phyloP scores from a whole-genome alignment of 1,140 invertebrate species.

The Thalassaphorura encarpata region DNA sequence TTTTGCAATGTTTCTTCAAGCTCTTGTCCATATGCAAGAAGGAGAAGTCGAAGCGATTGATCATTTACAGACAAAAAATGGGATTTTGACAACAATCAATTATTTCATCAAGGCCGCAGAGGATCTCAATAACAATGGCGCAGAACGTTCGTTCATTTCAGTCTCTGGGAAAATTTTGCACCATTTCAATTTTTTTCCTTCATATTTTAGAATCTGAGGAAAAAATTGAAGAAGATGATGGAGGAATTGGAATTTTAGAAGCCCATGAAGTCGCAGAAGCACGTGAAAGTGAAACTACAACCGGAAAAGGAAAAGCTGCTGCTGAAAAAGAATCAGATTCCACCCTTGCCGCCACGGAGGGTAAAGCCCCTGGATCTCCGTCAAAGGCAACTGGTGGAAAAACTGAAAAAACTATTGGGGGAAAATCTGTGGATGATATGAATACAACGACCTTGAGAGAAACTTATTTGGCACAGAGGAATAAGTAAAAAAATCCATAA shows the following conservation, averaged over 20 bases:
- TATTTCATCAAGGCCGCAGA: slow-evolving; percentile 19
- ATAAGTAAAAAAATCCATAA: slow-evolving; percentile 7
- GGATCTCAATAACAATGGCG: background rate
- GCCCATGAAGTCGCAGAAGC: background rate
- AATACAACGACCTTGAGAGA: slow-evolving; percentile 18
- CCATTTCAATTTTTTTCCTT: background rate
- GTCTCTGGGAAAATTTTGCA: background rate
- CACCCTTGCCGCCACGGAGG: too few relatives aligned
- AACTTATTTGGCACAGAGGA: slow-evolving; percentile 24
- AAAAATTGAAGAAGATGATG: slow-evolving; percentile 7
- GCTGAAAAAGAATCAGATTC: background rate
- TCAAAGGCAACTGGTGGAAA: background rate
- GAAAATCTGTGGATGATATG: slow-evolving; percentile 27
- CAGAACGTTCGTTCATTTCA: background rate
- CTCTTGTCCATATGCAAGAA: slow-evolving; percentile 28
- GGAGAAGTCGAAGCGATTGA: slow-evolving; percentile 26
- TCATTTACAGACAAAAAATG: slow-evolving; percentile 13
- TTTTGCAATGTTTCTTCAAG: slow-evolving; percentile 27
- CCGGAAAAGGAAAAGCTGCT: background rate
- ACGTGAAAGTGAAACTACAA: background rate
- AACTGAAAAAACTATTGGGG: background rate
- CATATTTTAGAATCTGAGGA: slow-evolving; percentile 10
- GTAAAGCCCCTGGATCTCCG: too few relatives aligned
- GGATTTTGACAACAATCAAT: slow-evolving; percentile 19
- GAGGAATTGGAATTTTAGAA: background rate